These are phyloP conservation scores for Lophura nycthemera DNA, from an alignment of 2,113 vertebrate genomes.

Conservation along the genomic window DNA sequence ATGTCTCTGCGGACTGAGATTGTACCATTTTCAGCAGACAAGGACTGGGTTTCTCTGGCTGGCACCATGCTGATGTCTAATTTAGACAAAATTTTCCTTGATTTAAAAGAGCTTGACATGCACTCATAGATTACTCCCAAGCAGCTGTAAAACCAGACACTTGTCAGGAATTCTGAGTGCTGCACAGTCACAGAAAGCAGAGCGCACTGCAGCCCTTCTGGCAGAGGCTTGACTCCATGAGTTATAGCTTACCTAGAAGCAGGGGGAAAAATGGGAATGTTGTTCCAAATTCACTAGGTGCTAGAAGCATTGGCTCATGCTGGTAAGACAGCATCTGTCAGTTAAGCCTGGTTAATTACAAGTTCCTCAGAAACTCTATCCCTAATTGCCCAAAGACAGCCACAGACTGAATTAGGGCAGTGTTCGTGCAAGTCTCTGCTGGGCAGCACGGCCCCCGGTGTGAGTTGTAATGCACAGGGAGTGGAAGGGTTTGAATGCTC, in stretches of 20 bases:
- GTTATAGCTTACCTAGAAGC: not conserved
- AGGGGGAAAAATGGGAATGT: not conserved
- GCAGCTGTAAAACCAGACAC: constrained; percentile 19
- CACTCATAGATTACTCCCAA: not conserved
- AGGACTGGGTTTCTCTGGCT: not conserved
- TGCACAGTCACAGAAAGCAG: not conserved
- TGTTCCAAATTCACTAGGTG: not conserved
- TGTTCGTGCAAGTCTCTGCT: not conserved
- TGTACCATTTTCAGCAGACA: not conserved
- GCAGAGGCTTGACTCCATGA: not conserved
- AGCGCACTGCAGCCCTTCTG: not conserved
- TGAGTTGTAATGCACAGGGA: not conserved
- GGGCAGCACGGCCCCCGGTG: not conserved
- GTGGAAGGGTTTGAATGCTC: not conserved
- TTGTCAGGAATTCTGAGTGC: not conserved
- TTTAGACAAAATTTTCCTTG: not conserved
- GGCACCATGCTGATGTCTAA: not conserved
- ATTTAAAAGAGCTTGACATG: constrained; percentile 17
- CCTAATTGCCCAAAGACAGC: not conserved
- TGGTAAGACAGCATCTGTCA: not conserved
- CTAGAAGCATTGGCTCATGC: not conserved
- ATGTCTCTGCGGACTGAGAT: not conserved
- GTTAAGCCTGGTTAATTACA: not conserved
- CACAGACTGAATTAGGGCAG: not conserved
- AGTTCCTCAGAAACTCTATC: not conserved